Conservation (phyloP, 2,888 invertebrate genomes). For the Ischnura elegans region DNA sequence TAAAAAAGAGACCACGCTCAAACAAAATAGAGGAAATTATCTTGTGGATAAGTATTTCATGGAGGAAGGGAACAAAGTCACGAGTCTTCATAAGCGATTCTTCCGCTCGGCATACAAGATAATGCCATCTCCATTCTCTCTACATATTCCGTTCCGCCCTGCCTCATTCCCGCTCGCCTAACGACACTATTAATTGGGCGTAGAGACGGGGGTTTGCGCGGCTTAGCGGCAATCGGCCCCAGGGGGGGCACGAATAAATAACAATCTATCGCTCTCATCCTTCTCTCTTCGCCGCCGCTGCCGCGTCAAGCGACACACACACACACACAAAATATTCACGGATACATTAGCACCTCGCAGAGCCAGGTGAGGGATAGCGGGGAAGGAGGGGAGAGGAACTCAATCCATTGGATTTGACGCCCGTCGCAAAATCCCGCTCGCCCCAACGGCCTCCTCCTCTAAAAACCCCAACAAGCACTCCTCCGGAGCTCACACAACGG, state of each 20-base stretch:
- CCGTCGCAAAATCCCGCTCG: neutral
- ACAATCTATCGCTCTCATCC: neutral
- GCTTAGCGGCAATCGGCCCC: too few species aligned
- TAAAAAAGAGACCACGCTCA: too few species aligned
- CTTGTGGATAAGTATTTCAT: too few species aligned
- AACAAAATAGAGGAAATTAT: too few species aligned
- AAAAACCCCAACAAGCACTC: conserved; percentile 35
- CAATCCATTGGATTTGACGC: conserved; percentile 20
- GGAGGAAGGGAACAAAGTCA: too few species aligned
- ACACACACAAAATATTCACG: neutral
- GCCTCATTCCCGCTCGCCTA: too few species aligned
- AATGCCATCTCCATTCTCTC: too few species aligned
- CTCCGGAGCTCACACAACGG: neutral
- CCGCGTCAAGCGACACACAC: neutral
- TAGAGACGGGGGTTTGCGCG: too few species aligned
- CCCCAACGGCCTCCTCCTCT: neutral
- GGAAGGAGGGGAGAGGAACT: neutral
- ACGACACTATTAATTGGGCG: too few species aligned
- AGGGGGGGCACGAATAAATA: neutral
- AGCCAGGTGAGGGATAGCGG: neutral
- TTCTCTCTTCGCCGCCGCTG: neutral
- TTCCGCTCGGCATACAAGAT: too few species aligned
- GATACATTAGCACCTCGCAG: neutral
- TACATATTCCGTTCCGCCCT: too few species aligned
- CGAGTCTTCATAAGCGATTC: too few species aligned